Conservation (phyloP, 1,140 invertebrate species). For the Ridgeia piscesae region DNA sequence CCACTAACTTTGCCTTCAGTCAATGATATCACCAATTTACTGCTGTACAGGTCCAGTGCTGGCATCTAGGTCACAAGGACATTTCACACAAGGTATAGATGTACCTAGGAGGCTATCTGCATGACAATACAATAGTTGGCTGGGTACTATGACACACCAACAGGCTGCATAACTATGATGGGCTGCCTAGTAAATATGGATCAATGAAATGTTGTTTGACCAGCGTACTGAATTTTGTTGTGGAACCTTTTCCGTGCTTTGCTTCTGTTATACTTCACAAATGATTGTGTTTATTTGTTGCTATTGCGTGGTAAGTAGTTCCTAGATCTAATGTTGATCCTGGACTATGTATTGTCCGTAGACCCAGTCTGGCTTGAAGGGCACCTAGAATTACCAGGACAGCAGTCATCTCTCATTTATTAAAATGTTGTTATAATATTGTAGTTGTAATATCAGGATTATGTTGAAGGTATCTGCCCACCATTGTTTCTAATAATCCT, state of each 20-base stretch:
- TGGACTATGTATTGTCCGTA: not conserved
- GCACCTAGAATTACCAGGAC: not conserved
- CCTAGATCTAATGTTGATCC: not conserved
- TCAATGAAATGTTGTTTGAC: not conserved
- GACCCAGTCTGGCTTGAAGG: not conserved
- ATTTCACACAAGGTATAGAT: not conserved
- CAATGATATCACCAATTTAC: not conserved
- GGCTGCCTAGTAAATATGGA: not conserved
- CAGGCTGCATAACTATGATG: not conserved
- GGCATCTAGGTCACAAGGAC: not conserved
- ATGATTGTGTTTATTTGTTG: not conserved
- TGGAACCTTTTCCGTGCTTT: no score
- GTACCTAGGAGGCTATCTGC: not conserved
- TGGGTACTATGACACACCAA: not conserved
- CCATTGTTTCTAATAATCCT: no score
- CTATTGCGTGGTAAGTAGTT: not conserved
- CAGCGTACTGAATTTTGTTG: not conserved
- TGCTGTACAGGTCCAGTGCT: not conserved
- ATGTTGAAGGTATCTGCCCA: no score
- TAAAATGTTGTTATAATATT: no score
- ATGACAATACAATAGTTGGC: not conserved
- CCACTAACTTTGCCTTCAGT: not conserved
- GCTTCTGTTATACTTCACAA: not conserved
- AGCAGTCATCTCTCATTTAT: no score
- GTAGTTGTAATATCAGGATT: no score